Evolutionary conservation across 2,888 invertebrate species (phyloP), one percentile per base, ranked within the genome.

Genomic region (Oithona nana): DNA sequence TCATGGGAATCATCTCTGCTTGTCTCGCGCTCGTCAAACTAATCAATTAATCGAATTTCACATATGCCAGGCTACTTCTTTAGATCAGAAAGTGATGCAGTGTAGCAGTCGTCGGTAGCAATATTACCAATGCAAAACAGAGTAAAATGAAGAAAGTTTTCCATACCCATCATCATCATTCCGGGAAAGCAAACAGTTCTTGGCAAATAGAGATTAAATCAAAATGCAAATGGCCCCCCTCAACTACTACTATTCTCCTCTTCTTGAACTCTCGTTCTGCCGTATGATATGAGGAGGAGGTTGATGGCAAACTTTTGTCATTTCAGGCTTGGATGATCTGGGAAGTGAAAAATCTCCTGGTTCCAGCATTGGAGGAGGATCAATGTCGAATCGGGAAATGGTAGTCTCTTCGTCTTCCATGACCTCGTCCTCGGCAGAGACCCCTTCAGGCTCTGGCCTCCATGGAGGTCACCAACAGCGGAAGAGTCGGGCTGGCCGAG

Each of bases 401-500:
- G 2, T 1, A 24, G 26, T 28, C 20, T 49, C 49, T 48, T 57
- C 24, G 20, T 50, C 31, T 26, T 51, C 11, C 16, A 3, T 22
- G 6, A n/a, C 57, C 1, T n/a, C 28, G 16, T 29, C 31, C 39
- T 20, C 30, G 16, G 28, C 8, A 3, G 49, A 4, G 39, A 39
- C 28, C 16, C 48, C n/a, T 26, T 26, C 26, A n/a, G 48, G 58
- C 16, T 39, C 31, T 29, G n/a, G n/a, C n/a, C 57, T 28, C 29
- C 59, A 29, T 61, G 57, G 13, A 26, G n/a, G 13, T 26, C 56
- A 31, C 29, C 57, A 31, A 29, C 48, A 13, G 28, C 57, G n/a
- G 57, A 24, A 26, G 28, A 49, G 61, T 61, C 51, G 55, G 16
- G 48, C 31, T 24, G 59, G 61, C 48, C 58, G 98, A 68, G 95